Evolutionary conservation across 2,888 invertebrate genomes (phyloP), one percentile per base, ranked within the genome.

Genomic region (Mesochorus sp.): DNA sequence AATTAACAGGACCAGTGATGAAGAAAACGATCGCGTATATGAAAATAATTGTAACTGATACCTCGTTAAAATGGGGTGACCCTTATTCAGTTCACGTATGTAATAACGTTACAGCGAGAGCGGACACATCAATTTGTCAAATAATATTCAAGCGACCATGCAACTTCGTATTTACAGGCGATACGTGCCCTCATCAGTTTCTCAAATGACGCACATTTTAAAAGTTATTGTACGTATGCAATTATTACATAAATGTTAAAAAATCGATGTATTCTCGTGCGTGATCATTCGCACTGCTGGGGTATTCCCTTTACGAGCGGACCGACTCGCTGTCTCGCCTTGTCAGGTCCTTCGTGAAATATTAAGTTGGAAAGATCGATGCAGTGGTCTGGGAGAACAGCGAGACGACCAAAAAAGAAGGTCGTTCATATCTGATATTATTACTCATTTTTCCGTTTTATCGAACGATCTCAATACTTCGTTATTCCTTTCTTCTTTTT

Each of bases 341-440:
- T 24, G 67, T 55, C 53, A 19, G 12, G 67, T 28, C 24, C 44
- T 44, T 42, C 67, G 17, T 68, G 39, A 55, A 68, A 68, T 68
- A 55, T 57, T 68, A 26, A 68, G 53, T 67, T 17, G 53, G 12
- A 57, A 44, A 55, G 42, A 68, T 68, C 67, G 67, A 57, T 68
- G 44, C 37, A 14, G 21, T 37, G 42, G 61, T 26, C 61, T 28
- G 28, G 28, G 49, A 49, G n/a, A n/a, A n/a, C n/a, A n/a, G n/a
- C n/a, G n/a, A n/a, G n/a, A n/a, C n/a, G n/a, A n/a, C n/a, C n/a
- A n/a, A n/a, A n/a, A n/a, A n/a, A n/a, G n/a, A n/a, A n/a, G n/a
- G n/a, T n/a, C n/a, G n/a, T n/a, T n/a, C n/a, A n/a, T n/a, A n/a
- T n/a, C n/a, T n/a, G n/a, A n/a, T n/a, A n/a, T n/a, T n/a, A n/a